Evolutionary conservation across 1,140 invertebrate genomes (phyloP).

Genomic region (Kradibia gibbosae): DNA sequence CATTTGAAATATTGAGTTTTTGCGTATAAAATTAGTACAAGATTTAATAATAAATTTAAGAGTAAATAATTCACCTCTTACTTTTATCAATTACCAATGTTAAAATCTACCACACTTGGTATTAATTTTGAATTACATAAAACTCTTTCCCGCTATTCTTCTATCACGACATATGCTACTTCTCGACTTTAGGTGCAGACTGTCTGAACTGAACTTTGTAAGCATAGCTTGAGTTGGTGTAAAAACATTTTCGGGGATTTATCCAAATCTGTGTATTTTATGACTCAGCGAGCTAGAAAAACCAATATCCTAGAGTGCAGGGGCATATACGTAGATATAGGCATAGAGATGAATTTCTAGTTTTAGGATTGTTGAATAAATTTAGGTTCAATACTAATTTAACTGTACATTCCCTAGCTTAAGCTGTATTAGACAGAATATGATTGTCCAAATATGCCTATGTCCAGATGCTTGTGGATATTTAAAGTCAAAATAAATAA

Average conservation of each 20-base stretch:
- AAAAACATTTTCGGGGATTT: slow-evolving; percentile 45
- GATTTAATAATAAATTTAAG: too few species aligned
- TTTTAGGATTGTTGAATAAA: slow-evolving; percentile 42
- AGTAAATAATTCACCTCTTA: too few species aligned
- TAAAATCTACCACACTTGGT: not conserved
- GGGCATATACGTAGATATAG: not conserved
- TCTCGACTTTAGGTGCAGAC: slow-evolving; percentile 2
- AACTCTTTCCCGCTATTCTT: not conserved
- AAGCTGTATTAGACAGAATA: slow-evolving; percentile 43
- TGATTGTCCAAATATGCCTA: not conserved
- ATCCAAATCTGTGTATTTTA: slow-evolving; percentile 49
- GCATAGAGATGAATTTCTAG: not conserved
- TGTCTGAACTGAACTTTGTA: slow-evolving; percentile 38
- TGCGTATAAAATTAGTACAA: too few species aligned
- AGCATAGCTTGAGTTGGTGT: not conserved
- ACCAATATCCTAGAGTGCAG: slow-evolving; percentile 39
- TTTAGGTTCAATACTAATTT: slow-evolving; percentile 40
- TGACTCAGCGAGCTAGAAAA: slow-evolving; percentile 45
- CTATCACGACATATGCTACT: too few species aligned
- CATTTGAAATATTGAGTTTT: too few species aligned
- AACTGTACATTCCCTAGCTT: slow-evolving; percentile 38
- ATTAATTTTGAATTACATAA: slow-evolving; percentile 40
- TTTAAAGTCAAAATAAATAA: not conserved
- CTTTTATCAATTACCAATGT: not conserved
- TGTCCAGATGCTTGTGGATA: too few species aligned